Base-by-base conservation (phyloP, 2,113 vertebrate genomes). In the Ibidorhyncha struthersii region DNA sequence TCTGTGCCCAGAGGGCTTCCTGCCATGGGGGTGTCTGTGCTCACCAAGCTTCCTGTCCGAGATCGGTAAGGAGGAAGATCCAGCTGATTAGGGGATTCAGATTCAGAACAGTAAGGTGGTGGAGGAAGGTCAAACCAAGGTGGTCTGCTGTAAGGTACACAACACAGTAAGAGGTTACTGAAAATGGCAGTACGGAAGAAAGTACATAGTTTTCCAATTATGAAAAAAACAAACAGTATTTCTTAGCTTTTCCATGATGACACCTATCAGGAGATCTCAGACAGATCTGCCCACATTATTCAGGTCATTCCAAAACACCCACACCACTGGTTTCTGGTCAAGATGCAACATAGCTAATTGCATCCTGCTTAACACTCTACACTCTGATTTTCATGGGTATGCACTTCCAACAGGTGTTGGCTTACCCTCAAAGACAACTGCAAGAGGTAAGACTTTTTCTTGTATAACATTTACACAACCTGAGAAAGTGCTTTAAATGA, bases 81-180 rank as follows among this genome's bases (percentile, higher is more conserved):
- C 14, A 98, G 98, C 19, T 98, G 99, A 70, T 96, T 95, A 41
- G 97, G 93, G 59, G 94, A 94, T 36, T 99, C 99, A 3, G 97
- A 98, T 43, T 99, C 99, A 1, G 98, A 98, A 63, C 98, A 99
- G 67, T 99, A 99, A 13, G 99, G 99, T 0, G 99, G 99, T 29
- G 99, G 99, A 72, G 99, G 99, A 53, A 99, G 99, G 96, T 99
- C 99, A 77, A 99, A 99, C 99, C 99, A 99, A 1, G 99, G 99
- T 5, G 99, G 99, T 81, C 99, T 99, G 96, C 98, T 99, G 94
- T 38, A 87, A 78, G 27, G 65, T 22, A 97, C 74, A 93, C 55
- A 95, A 94, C 11, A 94, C 6, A 52, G 38, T 12, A 36, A 71
- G 50, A 79, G 29, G 65, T 97, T 88, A 97, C 58, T 92, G 32